phyloP scores from a whole-genome alignment of 2,888 invertebrate genomes.

The Dexiosoma caninum region DNA sequence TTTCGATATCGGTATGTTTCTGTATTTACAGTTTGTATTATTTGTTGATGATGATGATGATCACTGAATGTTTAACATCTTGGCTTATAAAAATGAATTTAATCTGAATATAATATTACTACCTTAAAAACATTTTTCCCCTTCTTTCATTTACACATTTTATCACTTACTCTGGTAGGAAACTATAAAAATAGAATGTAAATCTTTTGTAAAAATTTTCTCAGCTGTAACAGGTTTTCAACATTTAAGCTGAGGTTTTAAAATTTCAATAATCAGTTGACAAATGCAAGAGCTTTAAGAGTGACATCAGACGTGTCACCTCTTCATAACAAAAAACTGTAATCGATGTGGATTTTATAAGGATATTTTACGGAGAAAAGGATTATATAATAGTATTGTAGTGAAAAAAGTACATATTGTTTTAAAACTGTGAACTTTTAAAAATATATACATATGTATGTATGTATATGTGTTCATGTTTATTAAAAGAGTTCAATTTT shows the following conservation, averaged over 20 bases:
- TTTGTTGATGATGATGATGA: not conserved
- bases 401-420: too few species aligned
- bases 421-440: too few species aligned
- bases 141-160: not conserved
- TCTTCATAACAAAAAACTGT: not conserved
- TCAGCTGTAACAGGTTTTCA: constrained; percentile 68
- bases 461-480: too few species aligned
- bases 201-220: constrained; percentile 66
- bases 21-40: not conserved
- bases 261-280: constrained; percentile 62
- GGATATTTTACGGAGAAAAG: constrained; percentile 16
- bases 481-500: constrained; percentile 59
- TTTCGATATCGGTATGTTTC: not conserved
- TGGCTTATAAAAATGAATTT: constrained; percentile 13
- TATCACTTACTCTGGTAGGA: constrained; percentile 29
- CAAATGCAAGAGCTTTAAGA: constrained; percentile 54
- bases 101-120: constrained; percentile 44
- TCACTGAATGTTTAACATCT: not conserved
- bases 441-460: too few species aligned
- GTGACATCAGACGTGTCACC: constrained; percentile 36
- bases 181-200: constrained; percentile 63
- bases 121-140: not conserved
- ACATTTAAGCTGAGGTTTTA: constrained; percentile 67
- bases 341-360: not conserved
- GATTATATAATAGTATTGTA: not conserved